Base-by-base conservation (phyloP, 2,888 invertebrate genomes). In the Lasioglossum vierecki region DNA sequence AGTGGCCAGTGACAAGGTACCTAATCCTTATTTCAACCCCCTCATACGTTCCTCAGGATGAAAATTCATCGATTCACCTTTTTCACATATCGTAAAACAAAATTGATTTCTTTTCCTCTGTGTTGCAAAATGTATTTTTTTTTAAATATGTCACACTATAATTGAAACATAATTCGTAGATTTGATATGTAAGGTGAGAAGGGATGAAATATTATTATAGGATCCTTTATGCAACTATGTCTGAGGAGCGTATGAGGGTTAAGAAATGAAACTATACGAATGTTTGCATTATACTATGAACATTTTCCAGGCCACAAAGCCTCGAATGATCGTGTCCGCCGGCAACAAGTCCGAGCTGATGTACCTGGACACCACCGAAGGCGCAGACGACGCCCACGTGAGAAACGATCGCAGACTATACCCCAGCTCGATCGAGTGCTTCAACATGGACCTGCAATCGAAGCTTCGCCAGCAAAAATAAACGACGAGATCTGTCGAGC, bases 331-430 rank as follows among this genome's bases (percentile, higher is more conserved):
- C 15, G 74, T 60, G 68, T 85, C 80, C 39, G 46, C 89, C 0
- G 89, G 80, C 5, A 91, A 93, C 76, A 95, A 94, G 79, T 91
- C 93, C 22, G 94, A 94, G 89, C 84, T 92, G 75, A 82, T 94
- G 57, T 94, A 94, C 82, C 88, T 94, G 87, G 93, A 94, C 82
- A 93, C 91, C 66, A 84, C 83, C 22, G 84, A 79, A 70, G 71
- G 76, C 5, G 88, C 85, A 49, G 94, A 94, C 44, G 94, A 94
- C 60, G 35, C 80, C 5, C 91, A 95, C 79, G 83, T 90, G 0
- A 91, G 93, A 77, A 90, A 53, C 63, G 91, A 93, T 90, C 92
- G 93, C 15, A 92, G 89, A 68, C 87, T 94, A 49, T 93, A 93
- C 80, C 92, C 93, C 8, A 92, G 88, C 4, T 46, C 82, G 73